These are phyloP conservation scores for Agelastica alni DNA, from an alignment of 2,888 invertebrate species.

Conservation along the genomic window DNA sequence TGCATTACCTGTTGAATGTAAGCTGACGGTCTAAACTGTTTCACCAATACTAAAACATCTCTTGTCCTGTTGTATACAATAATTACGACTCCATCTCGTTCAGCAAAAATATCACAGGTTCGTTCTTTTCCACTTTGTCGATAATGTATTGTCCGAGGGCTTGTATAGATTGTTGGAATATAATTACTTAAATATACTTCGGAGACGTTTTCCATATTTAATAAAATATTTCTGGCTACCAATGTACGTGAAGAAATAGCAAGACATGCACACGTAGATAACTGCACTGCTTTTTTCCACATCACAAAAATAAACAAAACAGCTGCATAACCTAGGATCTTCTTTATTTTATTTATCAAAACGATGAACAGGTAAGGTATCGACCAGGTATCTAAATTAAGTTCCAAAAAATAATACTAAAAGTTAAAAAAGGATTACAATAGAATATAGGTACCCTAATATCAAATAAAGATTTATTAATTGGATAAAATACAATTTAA, in stretches of 20 bases:
- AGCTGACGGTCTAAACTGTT: slow-evolving; percentile 88
- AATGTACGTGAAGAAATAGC: not conserved
- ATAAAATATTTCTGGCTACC: not conserved
- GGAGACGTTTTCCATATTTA: slow-evolving; percentile 46
- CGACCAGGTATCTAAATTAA: too few species aligned
- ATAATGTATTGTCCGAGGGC: slow-evolving; percentile 71
- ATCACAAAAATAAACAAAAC: too few species aligned
- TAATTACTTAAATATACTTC: slow-evolving; percentile 50
- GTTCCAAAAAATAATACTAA: too few species aligned
- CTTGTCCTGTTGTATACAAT: slow-evolving; percentile 77
- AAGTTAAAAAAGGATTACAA: too few species aligned
- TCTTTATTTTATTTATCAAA: too few species aligned
- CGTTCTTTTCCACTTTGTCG: slow-evolving; percentile 73
- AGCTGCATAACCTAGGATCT: too few species aligned
- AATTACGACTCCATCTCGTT: slow-evolving; percentile 83
- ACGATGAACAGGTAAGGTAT: too few species aligned
- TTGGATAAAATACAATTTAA: slow-evolving; percentile 1
- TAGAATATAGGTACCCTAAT: too few species aligned
- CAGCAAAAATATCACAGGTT: slow-evolving; percentile 77
- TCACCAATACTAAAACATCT: slow-evolving; percentile 79
- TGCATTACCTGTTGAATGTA: slow-evolving; percentile 70
- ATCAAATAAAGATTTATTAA: not conserved
- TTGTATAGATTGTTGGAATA: slow-evolving; percentile 63
- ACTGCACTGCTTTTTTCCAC: too few species aligned
- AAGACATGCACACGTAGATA: not conserved